Percentiles rank a stretch among this genome's conserved stretches.
Evolutionary conservation across 2,113 vertebrate species (phyloP).

Genomic region (Cryptotis parvus): DNA sequence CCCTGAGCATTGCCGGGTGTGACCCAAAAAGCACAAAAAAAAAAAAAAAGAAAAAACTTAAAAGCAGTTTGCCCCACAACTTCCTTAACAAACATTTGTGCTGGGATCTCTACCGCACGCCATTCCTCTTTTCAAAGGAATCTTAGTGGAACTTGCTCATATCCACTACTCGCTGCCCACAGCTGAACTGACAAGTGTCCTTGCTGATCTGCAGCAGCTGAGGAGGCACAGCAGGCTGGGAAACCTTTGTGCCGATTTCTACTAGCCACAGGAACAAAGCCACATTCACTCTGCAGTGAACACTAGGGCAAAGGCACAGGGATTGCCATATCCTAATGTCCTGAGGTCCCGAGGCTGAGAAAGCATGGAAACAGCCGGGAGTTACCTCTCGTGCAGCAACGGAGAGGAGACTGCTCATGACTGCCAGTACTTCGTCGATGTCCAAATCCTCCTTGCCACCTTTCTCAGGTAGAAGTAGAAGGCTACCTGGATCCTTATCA

Average conservation of each 20-base stretch:
- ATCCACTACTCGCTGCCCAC: neutral
- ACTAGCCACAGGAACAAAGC: neutral
- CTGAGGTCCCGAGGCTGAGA: neutral
- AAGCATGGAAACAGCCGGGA: rapidly evolving
- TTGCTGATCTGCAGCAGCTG: neutral
- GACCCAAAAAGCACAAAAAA: too few species aligned
- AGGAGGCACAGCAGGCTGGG: neutral
- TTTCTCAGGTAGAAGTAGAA: constrained; percentile 94
- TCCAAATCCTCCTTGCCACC: constrained; percentile 90
- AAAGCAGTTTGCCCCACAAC: neutral
- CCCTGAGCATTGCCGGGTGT: too few species aligned
- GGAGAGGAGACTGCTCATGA: constrained; percentile 94
- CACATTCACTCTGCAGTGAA: neutral
- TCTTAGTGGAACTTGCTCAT: neutral
- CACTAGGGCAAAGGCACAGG: neutral
- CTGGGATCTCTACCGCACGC: neutral
- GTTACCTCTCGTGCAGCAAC: constrained; percentile 94
- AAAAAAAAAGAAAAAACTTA: too few species aligned
- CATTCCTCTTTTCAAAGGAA: neutral
- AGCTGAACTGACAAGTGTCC: neutral
- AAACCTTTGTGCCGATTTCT: neutral
- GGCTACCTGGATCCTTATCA: constrained; percentile 95
- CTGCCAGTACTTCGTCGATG: constrained; percentile 91
- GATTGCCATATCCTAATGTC: neutral
- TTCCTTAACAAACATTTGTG: neutral